Evolutionary conservation across 2,888 invertebrate species (phyloP), one percentile per base, ranked within the genome.

Genomic region (Eilema depressum): DNA sequence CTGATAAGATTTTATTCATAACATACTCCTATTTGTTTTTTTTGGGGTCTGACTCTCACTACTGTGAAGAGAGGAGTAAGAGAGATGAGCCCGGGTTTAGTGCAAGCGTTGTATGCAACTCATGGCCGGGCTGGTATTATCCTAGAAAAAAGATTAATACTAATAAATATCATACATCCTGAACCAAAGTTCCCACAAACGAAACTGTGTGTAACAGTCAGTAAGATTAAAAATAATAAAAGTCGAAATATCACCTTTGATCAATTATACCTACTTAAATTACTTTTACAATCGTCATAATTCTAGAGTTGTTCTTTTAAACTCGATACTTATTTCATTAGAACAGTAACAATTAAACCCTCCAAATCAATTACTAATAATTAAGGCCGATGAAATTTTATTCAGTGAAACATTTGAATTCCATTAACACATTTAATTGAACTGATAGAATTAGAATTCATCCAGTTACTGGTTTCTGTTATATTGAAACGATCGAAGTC

Each of bases 351-450:
- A 4, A 23, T 33, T 57, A 70, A 65, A 53, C 26, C 11, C 25
- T 26, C 10, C 30, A 60, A 65, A 14, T 67, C 70, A 69, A 70
- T 56, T 67, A 57, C 23, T 59, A 69, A 69, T 66, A 71, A 37
- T 64, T 59, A 65, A 41, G 12, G 64, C 68, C 73, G 80, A 76
- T 71, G 66, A 63, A 78, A 77, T 70, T 73, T 67, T 60, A 69
- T 78, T 79, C 37, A 75, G 64, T 67, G 63, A 70, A 80, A 75
- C 66, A 66, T 74, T 81, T 70, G 64, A 80, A 83, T 83, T 72
- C 65, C 77, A 81, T 81, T 75, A 75, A 76, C 72, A 71, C 70
- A 60, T 78, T 70, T 79, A 82, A 83, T 80, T 79, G 77, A 75
- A 81, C 75, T 81, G 73, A 63, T 77, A 73, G 77, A 83, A 83